Conservation (phyloP, 2,888 invertebrate species). For the Standfussiana lucernea region DNA sequence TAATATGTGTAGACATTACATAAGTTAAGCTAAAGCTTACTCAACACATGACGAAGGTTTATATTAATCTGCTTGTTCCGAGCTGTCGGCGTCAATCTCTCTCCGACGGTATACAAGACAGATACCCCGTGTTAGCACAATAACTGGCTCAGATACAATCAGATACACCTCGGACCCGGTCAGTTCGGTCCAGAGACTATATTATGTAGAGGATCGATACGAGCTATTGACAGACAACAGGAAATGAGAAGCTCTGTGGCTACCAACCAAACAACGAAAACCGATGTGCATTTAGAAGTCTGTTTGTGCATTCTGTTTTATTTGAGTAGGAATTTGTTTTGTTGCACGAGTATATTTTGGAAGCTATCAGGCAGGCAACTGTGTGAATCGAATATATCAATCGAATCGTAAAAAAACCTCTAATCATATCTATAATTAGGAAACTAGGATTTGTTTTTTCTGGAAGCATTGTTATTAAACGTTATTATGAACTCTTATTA, state of each 20-base stretch:
- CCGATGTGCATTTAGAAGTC: slow-evolving; percentile 20
- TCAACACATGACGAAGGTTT: neutral
- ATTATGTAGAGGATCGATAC: slow-evolving; percentile 41
- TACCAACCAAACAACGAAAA: slow-evolving; percentile 32
- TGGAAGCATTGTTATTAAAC: neutral
- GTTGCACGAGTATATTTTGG: neutral
- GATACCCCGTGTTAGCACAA: slow-evolving; percentile 5
- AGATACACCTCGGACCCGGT: neutral
- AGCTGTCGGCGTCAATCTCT: slow-evolving; percentile 4
- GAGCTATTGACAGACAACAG: slow-evolving; percentile 47
- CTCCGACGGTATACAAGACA: neutral
- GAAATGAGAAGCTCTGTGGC: slow-evolving; percentile 42
- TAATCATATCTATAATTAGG: too few species aligned
- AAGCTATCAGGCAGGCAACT: too few species aligned
- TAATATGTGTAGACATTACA: neutral
- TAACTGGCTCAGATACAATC: neutral
- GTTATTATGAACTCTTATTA: neutral
- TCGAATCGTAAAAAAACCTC: neutral
- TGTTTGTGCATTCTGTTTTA: slow-evolving; percentile 24
- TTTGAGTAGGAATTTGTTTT: neutral
- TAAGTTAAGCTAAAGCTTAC: neutral
- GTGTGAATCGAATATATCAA: neutral
- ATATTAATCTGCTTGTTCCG: neutral
- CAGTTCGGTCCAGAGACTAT: slow-evolving; percentile 5
- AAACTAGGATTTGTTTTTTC: neutral